Conservation (phyloP, 2,113 vertebrate genomes). For the Heloderma charlesbogerti region DNA sequence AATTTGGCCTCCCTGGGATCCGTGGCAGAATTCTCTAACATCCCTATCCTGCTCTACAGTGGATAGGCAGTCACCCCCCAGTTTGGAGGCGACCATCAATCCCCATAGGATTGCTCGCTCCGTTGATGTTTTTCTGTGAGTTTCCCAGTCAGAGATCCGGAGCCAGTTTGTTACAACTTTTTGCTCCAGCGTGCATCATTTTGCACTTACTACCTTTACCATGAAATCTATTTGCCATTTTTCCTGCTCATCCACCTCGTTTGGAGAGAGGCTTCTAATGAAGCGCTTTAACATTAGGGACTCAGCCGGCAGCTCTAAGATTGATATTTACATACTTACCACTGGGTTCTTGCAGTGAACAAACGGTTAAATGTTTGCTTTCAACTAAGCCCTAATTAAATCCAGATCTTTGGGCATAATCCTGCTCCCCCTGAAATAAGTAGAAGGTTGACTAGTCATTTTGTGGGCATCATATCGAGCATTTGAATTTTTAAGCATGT, state of each 20-base stretch:
- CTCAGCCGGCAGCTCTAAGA: not conserved
- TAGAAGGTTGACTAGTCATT: not conserved
- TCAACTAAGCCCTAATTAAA: not conserved
- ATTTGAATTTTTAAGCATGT: not conserved
- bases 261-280: not conserved
- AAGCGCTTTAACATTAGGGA: slow-evolving; percentile 6
- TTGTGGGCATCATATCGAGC: not conserved
- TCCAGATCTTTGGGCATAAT: slow-evolving; percentile 30
- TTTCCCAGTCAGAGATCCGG: too few species aligned
- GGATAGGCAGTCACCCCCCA: too few species aligned
- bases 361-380: not conserved
- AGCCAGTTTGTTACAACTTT: not conserved
- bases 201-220: not conserved
- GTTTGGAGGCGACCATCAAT: too few species aligned
- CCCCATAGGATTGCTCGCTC: too few species aligned
- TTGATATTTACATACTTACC: not conserved
- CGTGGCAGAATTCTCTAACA: too few species aligned
- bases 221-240: not conserved
- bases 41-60: too few species aligned
- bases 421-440: not conserved
- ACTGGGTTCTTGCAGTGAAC: not conserved
- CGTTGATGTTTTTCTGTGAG: too few species aligned
- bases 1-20: too few species aligned
- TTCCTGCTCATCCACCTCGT: not conserved
- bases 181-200: not conserved